These are phyloP conservation scores for Haliclona indistincta DNA, from an alignment of 37 sponge, comb jelly and placozoan genomes.

Conservation along the genomic window DNA sequence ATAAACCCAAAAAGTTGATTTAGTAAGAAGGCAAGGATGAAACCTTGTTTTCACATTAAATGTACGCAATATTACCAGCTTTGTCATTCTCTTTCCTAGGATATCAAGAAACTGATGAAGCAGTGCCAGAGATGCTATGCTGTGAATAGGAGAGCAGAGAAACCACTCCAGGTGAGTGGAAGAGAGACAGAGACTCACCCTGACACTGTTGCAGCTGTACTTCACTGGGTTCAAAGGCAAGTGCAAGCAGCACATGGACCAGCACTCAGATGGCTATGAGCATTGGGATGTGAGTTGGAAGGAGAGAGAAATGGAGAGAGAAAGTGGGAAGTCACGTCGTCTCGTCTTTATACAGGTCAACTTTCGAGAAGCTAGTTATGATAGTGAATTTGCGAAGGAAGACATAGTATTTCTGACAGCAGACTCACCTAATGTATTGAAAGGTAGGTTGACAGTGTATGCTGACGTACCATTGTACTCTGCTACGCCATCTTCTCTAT, in stretches of 20 bases:
- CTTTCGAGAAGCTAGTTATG: constrained; percentile 14
- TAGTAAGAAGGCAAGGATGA: constrained; percentile 10
- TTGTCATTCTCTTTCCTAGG: constrained; percentile 26
- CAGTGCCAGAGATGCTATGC: constrained; percentile 88
- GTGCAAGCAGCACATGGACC: constrained; percentile 30
- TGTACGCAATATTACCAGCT: constrained; percentile 6
- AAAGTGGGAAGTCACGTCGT: background rate
- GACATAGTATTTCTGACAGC: constrained; percentile 73
- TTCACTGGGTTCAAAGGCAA: constrained; percentile 70
- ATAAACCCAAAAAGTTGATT: background rate
- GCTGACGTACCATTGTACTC: background rate
- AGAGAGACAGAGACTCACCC: background rate
- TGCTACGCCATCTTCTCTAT: background rate
- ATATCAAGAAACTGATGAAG: constrained; percentile 64
- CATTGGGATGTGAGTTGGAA: constrained; percentile 73
- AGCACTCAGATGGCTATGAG: constrained; percentile 14
- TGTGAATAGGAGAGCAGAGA: constrained; percentile 61
- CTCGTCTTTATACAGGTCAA: constrained; percentile 20
- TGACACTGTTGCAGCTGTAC: constrained; percentile 38
- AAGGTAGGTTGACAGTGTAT: constrained; percentile 16
- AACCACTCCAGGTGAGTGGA: constrained; percentile 58
- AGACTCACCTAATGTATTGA: constrained; percentile 76
- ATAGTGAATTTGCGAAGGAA: constrained; percentile 65
- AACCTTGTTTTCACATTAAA: too few species aligned
- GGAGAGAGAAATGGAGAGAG: background rate